phyloP scores from a whole-genome alignment of 2,797 vertebrate species.

The Channallabes apus region DNA sequence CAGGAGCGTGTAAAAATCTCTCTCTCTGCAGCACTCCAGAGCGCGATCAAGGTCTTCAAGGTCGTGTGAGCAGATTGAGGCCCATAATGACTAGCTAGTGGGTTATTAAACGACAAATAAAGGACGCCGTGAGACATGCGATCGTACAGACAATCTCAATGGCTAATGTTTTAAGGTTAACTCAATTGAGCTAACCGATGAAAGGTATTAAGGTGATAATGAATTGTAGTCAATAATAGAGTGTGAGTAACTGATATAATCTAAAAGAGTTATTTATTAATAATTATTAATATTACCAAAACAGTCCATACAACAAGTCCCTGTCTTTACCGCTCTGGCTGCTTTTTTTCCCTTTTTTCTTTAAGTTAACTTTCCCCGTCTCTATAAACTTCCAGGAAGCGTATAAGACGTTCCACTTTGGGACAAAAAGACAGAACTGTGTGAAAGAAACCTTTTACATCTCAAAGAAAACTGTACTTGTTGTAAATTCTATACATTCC shows the following conservation, averaged over 20 bases:
- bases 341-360: background rate
- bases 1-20: background rate
- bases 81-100: background rate
- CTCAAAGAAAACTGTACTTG: background rate
- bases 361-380: background rate
- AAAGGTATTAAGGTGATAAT: too few species aligned
- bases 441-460: background rate
- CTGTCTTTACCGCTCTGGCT: too few species aligned
- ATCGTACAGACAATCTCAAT: background rate
- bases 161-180: background rate
- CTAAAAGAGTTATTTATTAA: too few species aligned
- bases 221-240: too few species aligned
- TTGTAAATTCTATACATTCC: background rate
- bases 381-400: background rate
- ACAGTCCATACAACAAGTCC: too few species aligned
- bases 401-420: background rate
- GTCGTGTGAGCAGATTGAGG: background rate
- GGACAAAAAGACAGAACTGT: background rate
- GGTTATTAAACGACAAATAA: background rate
- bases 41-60: background rate
- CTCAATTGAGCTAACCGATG: background rate
- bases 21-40: background rate
- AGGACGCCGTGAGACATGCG: background rate
- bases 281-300: too few species aligned
- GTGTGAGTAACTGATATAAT: too few species aligned